Conservation (phyloP, 2,113 vertebrate genomes). For the Xiphorhynchus elegans region DNA sequence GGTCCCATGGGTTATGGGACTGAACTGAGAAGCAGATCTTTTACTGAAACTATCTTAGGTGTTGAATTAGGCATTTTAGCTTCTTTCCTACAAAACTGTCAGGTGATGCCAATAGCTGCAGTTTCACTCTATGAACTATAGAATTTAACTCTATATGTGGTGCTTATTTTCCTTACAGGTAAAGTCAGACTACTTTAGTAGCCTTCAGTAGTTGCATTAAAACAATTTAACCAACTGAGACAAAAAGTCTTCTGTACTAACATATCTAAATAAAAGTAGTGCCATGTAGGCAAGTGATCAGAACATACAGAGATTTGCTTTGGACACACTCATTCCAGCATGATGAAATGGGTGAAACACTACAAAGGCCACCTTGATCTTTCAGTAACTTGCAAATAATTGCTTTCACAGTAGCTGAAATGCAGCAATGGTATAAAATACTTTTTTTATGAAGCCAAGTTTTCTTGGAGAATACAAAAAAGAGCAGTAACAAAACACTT, state of each 20-base stretch:
- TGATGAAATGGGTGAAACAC: neutral
- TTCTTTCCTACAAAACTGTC: neutral
- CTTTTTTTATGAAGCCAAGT: neutral
- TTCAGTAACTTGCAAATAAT: neutral
- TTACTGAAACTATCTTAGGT: neutral
- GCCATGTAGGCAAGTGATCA: neutral
- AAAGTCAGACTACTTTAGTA: neutral
- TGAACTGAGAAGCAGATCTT: neutral
- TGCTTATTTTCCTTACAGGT: neutral
- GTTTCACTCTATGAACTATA: neutral
- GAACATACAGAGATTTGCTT: neutral
- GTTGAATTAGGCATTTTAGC: neutral
- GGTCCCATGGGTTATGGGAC: neutral
- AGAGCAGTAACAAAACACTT: neutral
- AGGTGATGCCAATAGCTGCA: neutral
- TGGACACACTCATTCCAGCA: neutral
- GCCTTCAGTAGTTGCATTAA: neutral
- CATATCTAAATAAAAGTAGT: neutral
- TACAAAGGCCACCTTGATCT: neutral
- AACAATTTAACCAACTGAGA: neutral
- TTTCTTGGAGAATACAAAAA: neutral
- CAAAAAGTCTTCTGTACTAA: neutral
- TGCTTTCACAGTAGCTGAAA: neutral
- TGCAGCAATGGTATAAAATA: neutral
- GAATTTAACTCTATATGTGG: neutral